Evolutionary conservation across 2,888 invertebrate species (phyloP).

Genomic region (Julus scanicus): DNA sequence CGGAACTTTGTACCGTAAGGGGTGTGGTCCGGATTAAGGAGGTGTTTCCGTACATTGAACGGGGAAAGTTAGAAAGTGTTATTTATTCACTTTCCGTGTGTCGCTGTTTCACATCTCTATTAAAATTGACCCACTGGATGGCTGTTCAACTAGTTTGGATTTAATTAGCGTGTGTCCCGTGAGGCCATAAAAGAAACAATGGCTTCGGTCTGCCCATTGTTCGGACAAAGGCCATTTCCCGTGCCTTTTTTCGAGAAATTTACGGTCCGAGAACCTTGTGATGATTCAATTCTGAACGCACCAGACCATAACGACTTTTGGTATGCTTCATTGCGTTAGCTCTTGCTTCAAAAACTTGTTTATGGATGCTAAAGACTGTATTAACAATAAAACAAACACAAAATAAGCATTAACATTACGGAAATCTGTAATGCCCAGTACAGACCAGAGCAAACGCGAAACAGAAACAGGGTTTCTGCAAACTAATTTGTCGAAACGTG

Average conservation of each 20-base stretch:
- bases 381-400: no score
- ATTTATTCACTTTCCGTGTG: background rate
- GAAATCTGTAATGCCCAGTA: no score
- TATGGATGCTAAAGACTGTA: no score
- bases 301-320: background rate
- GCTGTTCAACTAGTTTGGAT: background rate
- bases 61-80: background rate
- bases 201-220: background rate
- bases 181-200: conserved; percentile 27
- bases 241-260: background rate
- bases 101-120: background rate
- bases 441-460: no score
- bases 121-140: conserved; percentile 33
- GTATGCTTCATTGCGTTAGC: background rate
- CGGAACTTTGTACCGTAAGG: background rate
- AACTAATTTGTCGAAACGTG: no score
- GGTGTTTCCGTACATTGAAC: background rate
- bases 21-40: background rate
- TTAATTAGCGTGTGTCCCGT: conserved; percentile 21
- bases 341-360: background rate
- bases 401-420: no score
- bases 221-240: conserved; percentile 15
- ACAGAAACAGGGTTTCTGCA: no score
- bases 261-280: background rate
- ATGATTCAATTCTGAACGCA: background rate